These are phyloP conservation scores for Barypeithes pellucidus DNA, from an alignment of 2,888 invertebrate genomes.

Conservation along the genomic window DNA sequence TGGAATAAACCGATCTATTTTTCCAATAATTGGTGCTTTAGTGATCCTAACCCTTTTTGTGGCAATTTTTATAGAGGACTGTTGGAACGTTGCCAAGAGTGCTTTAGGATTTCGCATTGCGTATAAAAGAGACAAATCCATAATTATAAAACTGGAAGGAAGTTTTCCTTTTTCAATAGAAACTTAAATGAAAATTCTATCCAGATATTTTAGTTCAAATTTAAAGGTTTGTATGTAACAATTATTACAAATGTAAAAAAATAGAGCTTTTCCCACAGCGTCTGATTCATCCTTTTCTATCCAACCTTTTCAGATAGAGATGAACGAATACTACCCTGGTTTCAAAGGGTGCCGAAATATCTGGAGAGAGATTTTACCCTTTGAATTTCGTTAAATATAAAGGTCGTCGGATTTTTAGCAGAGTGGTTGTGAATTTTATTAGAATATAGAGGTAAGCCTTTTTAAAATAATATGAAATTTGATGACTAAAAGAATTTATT, in stretches of 20 bases:
- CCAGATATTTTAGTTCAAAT: neutral
- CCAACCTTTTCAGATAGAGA: neutral
- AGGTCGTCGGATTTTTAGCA: neutral
- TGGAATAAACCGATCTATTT: no score
- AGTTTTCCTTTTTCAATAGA: no score
- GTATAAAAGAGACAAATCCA: no score
- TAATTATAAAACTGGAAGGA: no score
- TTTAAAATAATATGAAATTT: no score
- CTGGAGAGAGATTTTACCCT: constrained; percentile 25
- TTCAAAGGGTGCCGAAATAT: constrained; percentile 17
- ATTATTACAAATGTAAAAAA: neutral
- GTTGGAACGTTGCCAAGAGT: no score
- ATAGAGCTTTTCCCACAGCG: no score
- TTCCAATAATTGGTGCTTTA: no score
- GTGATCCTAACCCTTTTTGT: no score
- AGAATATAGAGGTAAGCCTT: neutral
- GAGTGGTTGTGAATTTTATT: neutral
- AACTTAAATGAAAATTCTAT: neutral
- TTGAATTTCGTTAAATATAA: neutral
- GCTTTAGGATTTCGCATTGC: no score
- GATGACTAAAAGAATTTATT: no score
- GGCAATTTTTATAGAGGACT: no score
- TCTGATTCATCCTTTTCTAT: constrained; percentile 22
- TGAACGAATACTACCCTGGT: neutral
- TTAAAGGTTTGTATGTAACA: neutral